A percentile compares a stretch with the other conserved stretches of the same genome.
Evolutionary conservation across 2,888 invertebrate genomes (phyloP).

Genomic region (Neoscelio sp.): DNA sequence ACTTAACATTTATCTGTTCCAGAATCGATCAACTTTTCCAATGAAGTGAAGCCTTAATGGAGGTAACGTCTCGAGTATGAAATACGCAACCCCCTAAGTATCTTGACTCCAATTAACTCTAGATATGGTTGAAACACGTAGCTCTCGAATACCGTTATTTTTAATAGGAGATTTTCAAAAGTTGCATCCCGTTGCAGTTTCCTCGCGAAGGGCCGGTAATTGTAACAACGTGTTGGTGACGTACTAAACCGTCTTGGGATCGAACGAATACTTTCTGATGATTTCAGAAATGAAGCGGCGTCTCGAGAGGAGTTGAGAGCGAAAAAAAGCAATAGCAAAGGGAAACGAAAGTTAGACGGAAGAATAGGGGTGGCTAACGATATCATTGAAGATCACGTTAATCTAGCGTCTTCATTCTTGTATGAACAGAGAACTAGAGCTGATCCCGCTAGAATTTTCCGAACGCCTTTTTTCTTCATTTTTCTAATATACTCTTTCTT

Average conservation of each 20-base stretch:
- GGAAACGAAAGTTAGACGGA: slow-evolving; percentile 66
- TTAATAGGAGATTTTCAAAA: slow-evolving; percentile 82
- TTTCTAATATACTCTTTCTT: slow-evolving; percentile 46
- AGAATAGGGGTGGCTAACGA: slow-evolving; percentile 74
- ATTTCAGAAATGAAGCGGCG: slow-evolving; percentile 58
- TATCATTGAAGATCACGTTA: slow-evolving; percentile 82
- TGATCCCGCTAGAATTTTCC: slow-evolving; percentile 81
- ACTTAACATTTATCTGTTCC: slow-evolving; percentile 16
- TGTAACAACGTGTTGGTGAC: slow-evolving; percentile 76
- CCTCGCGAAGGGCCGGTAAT: slow-evolving; percentile 75
- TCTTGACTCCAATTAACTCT: slow-evolving; percentile 72
- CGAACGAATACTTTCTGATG: slow-evolving; percentile 45
- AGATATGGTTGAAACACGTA: slow-evolving; percentile 72
- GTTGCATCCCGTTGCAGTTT: slow-evolving; percentile 75
- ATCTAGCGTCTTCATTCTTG: slow-evolving; percentile 75
- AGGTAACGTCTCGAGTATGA: slow-evolving; percentile 31
- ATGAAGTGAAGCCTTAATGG: slow-evolving; percentile 21
- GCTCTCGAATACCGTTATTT: slow-evolving; percentile 78
- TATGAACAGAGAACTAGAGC: slow-evolving; percentile 69
- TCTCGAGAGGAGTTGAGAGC: slow-evolving; percentile 62
- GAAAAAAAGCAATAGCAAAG: slow-evolving; percentile 65
- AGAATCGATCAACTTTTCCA: slow-evolving; percentile 20
- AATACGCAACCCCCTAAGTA: slow-evolving; percentile 37
- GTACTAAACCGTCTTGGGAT: slow-evolving; percentile 75
- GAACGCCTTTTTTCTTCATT: slow-evolving; percentile 75